phyloP scores from a whole-genome alignment of 2,797 vertebrate species.

The Danio aesculapii region DNA sequence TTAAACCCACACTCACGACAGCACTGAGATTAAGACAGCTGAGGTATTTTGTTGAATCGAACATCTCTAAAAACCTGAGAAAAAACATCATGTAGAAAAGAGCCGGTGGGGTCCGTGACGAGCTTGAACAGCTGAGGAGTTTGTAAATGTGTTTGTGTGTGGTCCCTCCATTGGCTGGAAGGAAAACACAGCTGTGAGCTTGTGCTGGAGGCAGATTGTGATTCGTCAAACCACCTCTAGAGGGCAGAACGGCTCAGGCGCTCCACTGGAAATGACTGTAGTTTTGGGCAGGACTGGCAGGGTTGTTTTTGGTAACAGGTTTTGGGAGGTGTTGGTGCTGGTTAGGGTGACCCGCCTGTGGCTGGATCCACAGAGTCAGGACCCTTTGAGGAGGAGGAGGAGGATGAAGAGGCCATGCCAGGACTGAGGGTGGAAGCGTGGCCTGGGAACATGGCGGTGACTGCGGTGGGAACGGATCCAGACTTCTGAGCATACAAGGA shows the following conservation, averaged over 20 bases:
- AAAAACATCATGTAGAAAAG: slow-evolving; percentile 48
- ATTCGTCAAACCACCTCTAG: slow-evolving; percentile 18
- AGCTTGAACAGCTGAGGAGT: slow-evolving; percentile 48
- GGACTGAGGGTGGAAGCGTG: slow-evolving; percentile 89
- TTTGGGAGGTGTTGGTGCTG: slow-evolving; percentile 28
- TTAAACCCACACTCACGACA: slow-evolving; percentile 34
- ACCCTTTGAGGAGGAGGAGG: slow-evolving; percentile 90
- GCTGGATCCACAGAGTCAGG: slow-evolving; percentile 85
- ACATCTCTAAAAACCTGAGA: slow-evolving; percentile 58
- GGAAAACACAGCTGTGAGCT: slow-evolving; percentile 33
- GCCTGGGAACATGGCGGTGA: slow-evolving; percentile 76
- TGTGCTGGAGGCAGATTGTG: slow-evolving; percentile 32
- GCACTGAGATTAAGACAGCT: slow-evolving; percentile 48
- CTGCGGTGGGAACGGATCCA: slow-evolving; percentile 74
- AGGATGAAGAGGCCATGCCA: slow-evolving; percentile 81
- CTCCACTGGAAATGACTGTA: not conserved
- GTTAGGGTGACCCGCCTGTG: slow-evolving; percentile 84
- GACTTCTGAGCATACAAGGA: slow-evolving; percentile 95
- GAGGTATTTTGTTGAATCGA: slow-evolving; percentile 62
- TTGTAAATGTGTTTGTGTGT: slow-evolving; percentile 41
- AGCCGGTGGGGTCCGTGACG: slow-evolving; percentile 40
- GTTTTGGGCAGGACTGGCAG: slow-evolving; percentile 20
- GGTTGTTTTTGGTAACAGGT: slow-evolving; percentile 20
- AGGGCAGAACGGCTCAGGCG: slow-evolving; percentile 8
- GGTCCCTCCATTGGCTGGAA: slow-evolving; percentile 31